Percentiles rank a stretch among this genome's conserved stretches.
phyloP scores from a whole-genome alignment of 2,888 invertebrate genomes.

The Ditylenchus weischeri region DNA sequence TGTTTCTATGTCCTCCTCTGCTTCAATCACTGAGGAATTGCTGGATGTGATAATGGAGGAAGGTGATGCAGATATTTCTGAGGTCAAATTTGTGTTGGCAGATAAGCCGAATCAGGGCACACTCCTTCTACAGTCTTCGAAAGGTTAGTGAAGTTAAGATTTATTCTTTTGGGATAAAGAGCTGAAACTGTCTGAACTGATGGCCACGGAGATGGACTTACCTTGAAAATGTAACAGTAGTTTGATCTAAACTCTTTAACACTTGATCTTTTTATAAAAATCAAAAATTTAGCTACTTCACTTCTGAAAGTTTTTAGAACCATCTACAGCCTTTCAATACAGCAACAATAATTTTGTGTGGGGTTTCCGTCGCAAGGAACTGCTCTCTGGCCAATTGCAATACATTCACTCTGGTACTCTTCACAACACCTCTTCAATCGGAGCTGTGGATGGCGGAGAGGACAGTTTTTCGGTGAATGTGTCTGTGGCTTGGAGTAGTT shows the following conservation, averaged over 20 bases:
- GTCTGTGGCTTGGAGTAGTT: conserved; percentile 21
- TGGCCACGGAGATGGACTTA: no score
- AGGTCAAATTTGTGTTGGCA: conserved; percentile 18
- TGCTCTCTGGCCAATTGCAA: conserved; percentile 27
- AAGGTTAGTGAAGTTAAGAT: conserved; percentile 22
- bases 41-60: background rate
- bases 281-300: no score
- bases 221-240: no score
- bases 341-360: conserved; percentile 20
- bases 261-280: no score
- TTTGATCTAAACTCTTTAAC: no score
- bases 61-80: background rate
- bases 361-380: conserved; percentile 24
- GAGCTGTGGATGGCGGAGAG: background rate
- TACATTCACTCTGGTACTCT: conserved; percentile 30
- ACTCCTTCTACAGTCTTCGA: conserved; percentile 16
- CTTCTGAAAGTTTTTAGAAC: background rate
- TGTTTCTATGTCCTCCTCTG: background rate
- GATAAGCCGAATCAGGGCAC: conserved; percentile 20
- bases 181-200: no score
- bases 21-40: conserved; percentile 1
- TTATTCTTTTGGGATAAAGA: conserved; percentile 5
- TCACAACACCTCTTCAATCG: conserved; percentile 3
- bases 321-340: conserved; percentile 8
- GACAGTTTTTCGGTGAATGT: conserved; percentile 39